Evolutionary conservation across 2,888 invertebrate species (phyloP).

Genomic region (Trachelus iudaicus): DNA sequence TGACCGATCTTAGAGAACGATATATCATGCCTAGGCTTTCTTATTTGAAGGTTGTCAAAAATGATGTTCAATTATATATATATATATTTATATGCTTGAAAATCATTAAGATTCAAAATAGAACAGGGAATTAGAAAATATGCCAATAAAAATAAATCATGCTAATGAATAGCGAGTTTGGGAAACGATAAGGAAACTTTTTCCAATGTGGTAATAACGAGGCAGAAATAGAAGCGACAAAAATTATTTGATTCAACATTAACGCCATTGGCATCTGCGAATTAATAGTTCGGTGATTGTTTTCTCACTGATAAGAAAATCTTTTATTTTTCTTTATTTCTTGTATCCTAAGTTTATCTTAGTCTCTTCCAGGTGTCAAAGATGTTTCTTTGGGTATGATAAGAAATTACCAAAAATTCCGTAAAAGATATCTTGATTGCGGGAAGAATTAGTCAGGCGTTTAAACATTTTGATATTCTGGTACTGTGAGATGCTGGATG

Average conservation of each 20-base stretch:
- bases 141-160: not conserved
- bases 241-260: not conserved
- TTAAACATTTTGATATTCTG: not conserved
- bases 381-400: not conserved
- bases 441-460: not conserved
- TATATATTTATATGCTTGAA: not conserved
- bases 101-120: not conserved
- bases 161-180: not conserved
- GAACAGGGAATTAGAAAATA: not conserved
- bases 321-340: not conserved
- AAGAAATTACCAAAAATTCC: not conserved
- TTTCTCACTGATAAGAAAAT: not conserved
- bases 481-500: not conserved
- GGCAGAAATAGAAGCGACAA: not conserved
- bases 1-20: not conserved
- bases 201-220: not conserved
- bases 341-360: not conserved
- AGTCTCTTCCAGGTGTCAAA: not conserved
- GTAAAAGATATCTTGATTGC: not conserved
- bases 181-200: not conserved
- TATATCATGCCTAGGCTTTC: not conserved
- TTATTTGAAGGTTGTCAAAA: not conserved
- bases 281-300: not conserved
- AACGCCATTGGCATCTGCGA: not conserved
- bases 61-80: not conserved